Evolutionary conservation across 1,140 invertebrate species (phyloP).

Genomic region (Drosophila nigrodunni): DNA sequence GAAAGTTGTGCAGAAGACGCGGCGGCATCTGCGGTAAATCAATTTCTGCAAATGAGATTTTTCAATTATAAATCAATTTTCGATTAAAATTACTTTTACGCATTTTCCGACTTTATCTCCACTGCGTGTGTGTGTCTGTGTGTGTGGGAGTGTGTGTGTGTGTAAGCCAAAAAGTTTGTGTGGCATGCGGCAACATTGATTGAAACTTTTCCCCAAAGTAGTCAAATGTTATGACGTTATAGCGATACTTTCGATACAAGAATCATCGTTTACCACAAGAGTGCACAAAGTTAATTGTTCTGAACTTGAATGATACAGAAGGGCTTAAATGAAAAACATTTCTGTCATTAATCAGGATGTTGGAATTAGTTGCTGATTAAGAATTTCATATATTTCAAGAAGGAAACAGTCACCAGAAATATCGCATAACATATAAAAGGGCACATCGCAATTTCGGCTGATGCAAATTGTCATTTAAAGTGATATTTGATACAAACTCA

Average conservation of each 20-base stretch:
- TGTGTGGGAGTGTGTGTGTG: too few species aligned
- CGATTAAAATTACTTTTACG: conserved; percentile 84
- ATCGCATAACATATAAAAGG: too few species aligned
- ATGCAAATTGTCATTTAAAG: conserved; percentile 8
- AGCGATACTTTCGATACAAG: conserved; percentile 3
- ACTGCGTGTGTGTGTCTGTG: conserved; percentile 6
- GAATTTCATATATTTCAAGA: too few species aligned
- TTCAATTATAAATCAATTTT: conserved; percentile 85
- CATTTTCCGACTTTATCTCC: conserved; percentile 48
- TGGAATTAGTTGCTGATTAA: too few species aligned
- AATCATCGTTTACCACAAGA: conserved; percentile 1
- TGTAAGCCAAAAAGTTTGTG: conserved; percentile 47
- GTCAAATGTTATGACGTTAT: conserved; percentile 22
- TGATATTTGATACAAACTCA: conserved; percentile 31
- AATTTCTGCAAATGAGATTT: conserved; percentile 84
- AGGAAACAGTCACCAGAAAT: too few species aligned
- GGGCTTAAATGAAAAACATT: too few species aligned
- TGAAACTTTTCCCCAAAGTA: conserved; percentile 1
- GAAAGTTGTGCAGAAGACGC: conserved; percentile 30
- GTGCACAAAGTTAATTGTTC: conserved; percentile 5
- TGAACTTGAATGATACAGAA: not conserved
- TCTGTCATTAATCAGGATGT: too few species aligned
- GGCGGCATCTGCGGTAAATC: conserved; percentile 82
- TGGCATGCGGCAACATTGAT: conserved; percentile 18
- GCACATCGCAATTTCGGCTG: not conserved